phyloP scores from a whole-genome alignment of 2,888 invertebrate genomes.

The Agrotis segetum region DNA sequence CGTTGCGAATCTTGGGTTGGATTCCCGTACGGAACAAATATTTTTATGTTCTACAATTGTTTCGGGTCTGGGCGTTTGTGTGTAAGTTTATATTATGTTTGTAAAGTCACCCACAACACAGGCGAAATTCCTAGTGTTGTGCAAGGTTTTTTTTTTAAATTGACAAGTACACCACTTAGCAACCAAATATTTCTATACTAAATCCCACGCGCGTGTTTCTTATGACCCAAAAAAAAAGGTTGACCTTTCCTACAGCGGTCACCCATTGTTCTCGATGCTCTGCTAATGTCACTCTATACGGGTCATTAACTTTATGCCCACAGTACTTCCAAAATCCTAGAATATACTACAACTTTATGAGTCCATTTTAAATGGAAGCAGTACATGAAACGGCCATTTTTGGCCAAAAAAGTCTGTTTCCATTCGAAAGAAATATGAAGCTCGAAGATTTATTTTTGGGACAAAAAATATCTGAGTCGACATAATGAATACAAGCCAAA shows the following conservation, averaged over 20 bases:
- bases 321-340: constrained; percentile 35
- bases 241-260: constrained; percentile 28
- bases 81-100: too few species aligned
- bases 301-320: constrained; percentile 55
- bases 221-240: constrained; percentile 37
- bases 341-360: constrained; percentile 55
- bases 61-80: too few species aligned
- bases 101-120: too few species aligned
- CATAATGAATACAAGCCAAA: constrained; percentile 74
- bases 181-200: neutral
- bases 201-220: constrained; percentile 16
- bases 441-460: constrained; percentile 61
- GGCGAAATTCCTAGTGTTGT: too few species aligned
- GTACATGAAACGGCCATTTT: constrained; percentile 63
- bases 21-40: too few species aligned
- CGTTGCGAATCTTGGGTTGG: too few species aligned
- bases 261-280: constrained; percentile 14
- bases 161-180: neutral
- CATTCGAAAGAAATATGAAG: constrained; percentile 68
- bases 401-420: constrained; percentile 65
- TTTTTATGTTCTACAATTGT: too few species aligned
- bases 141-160: too few species aligned
- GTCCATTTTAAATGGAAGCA: constrained; percentile 66
- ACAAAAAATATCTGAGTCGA: constrained; percentile 62
- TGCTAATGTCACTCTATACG: constrained; percentile 32